Evolutionary conservation across 2,797 vertebrate genomes (phyloP).

Genomic region (Sebastes matsubarae): DNA sequence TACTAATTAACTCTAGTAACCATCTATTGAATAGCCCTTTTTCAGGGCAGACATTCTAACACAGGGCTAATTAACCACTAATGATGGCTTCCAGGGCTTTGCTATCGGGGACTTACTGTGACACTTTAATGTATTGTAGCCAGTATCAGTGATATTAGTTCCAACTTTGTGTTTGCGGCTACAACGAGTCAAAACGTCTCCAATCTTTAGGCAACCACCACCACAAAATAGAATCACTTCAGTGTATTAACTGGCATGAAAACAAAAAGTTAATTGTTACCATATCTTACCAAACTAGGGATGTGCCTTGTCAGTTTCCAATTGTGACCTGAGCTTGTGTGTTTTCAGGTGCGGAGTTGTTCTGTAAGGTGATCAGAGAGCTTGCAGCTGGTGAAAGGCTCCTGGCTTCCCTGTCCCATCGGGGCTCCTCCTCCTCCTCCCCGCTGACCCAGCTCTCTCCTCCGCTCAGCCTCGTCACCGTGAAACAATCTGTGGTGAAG

Average conservation of each 20-base stretch:
- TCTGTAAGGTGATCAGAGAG: slow-evolving; percentile 87
- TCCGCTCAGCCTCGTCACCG: slow-evolving; percentile 60
- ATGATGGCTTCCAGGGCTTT: background rate
- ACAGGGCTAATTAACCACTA: background rate
- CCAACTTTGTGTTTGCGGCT: background rate
- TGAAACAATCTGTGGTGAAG: slow-evolving; percentile 76
- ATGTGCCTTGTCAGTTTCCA: background rate
- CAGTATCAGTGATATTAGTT: background rate
- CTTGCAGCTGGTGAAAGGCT: slow-evolving; percentile 80
- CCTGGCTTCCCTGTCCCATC: slow-evolving; percentile 66
- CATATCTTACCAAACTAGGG: background rate
- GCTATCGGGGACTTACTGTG: background rate
- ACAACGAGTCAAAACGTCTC: background rate
- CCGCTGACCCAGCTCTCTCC: slow-evolving; percentile 63
- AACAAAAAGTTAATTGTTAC: background rate
- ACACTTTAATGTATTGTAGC: background rate
- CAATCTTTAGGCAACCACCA: background rate
- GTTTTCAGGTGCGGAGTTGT: slow-evolving; percentile 85
- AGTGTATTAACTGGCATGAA: background rate
- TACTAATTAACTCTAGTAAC: too few species aligned
- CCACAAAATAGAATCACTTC: background rate
- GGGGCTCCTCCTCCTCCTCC: slow-evolving; percentile 69
- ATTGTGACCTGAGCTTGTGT: background rate
- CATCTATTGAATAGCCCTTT: background rate
- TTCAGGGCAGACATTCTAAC: background rate